phyloP scores from a whole-genome alignment of 2,113 vertebrate genomes.

The Microcebus ravelobensis region DNA sequence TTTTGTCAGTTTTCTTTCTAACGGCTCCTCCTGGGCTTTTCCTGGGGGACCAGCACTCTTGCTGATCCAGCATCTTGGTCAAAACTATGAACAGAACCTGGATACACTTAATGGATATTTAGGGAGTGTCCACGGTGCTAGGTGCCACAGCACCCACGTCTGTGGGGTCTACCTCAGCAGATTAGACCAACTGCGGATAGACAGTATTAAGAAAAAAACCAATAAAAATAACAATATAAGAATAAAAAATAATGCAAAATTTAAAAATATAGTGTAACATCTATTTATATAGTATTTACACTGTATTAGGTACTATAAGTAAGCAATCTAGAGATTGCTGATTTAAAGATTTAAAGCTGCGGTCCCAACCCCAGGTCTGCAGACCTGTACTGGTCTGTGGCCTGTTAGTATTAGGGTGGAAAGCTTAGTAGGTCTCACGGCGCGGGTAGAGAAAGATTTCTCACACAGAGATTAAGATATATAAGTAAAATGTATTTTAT shows the following conservation, averaged over 20 bases:
- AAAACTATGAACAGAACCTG: neutral
- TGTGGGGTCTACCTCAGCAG: neutral
- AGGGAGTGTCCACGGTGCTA: fast-evolving
- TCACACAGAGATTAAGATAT: too few species aligned
- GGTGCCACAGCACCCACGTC: neutral
- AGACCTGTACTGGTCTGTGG: too few species aligned
- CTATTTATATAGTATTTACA: neutral
- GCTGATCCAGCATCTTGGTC: neutral
- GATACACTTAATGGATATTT: too few species aligned
- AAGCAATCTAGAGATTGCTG: neutral
- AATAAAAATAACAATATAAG: neutral
- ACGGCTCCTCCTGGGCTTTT: neutral
- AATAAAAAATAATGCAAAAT: neutral
- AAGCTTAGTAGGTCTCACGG: too few species aligned
- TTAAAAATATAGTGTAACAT: neutral
- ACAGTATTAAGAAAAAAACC: neutral
- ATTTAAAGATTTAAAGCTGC: neutral
- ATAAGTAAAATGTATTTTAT: too few species aligned
- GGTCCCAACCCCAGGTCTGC: too few species aligned
- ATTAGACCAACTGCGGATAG: neutral
- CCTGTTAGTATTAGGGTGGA: too few species aligned
- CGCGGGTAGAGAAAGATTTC: too few species aligned
- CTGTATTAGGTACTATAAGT: neutral
- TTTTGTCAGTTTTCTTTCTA: neutral
- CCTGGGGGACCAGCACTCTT: neutral